phyloP scores from a whole-genome alignment of 1,140 invertebrate genomes.

The Calephelis virginiensis region DNA sequence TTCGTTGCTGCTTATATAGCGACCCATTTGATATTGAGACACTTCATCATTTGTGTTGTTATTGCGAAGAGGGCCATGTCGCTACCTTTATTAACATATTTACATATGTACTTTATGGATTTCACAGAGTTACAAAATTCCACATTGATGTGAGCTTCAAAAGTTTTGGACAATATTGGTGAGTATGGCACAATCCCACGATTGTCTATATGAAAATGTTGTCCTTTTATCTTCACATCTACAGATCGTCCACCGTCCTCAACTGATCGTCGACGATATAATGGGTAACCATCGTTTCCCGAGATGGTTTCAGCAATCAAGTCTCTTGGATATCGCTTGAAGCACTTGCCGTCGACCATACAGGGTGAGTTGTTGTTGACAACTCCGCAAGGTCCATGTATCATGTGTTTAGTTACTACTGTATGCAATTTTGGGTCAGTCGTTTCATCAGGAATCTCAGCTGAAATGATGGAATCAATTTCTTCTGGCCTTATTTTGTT shows the following conservation, averaged over 20 bases:
- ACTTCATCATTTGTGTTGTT: conserved; percentile 50
- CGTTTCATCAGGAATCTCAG: conserved; percentile 74
- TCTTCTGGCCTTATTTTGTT: conserved; percentile 52
- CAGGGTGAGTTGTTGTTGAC: conserved; percentile 42
- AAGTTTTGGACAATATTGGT: too few species aligned
- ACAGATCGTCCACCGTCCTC: conserved; percentile 31
- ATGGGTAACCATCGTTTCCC: conserved; percentile 38
- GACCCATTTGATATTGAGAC: conserved; percentile 45
- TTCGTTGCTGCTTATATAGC: conserved; percentile 66
- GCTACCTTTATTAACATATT: too few species aligned
- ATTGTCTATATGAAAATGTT: too few species aligned
- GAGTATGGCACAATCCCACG: too few species aligned
- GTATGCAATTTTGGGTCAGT: conserved; percentile 58
- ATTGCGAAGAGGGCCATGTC: too few species aligned
- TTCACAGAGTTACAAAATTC: too few species aligned
- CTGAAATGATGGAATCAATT: conserved; percentile 73
- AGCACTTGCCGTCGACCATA: conserved; percentile 34
- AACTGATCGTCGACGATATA: conserved; percentile 38
- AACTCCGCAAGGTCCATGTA: conserved; percentile 61
- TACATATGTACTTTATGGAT: too few species aligned
- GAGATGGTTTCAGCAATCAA: conserved; percentile 28
- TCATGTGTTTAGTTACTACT: conserved; percentile 74
- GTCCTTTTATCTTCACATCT: too few species aligned
- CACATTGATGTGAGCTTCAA: too few species aligned
- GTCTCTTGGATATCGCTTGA: conserved; percentile 28